Conservation (phyloP, 2,113 vertebrate species). For the Murina feae region DNA sequence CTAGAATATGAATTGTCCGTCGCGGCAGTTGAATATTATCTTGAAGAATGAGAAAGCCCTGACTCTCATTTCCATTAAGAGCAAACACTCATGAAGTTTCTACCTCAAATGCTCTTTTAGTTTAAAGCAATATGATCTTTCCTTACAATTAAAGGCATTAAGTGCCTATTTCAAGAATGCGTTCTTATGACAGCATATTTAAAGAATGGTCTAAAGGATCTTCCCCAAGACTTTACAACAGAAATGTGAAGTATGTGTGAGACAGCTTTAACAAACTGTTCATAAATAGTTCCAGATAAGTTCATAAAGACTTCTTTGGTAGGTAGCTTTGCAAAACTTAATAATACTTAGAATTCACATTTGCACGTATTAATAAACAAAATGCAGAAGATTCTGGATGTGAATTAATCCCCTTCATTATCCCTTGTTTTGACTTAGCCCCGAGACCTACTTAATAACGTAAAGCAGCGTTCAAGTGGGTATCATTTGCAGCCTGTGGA, state of each 20-base stretch:
- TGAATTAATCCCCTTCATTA: background rate
- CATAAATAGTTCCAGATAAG: background rate
- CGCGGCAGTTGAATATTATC: background rate
- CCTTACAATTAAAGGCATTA: background rate
- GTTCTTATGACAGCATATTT: background rate
- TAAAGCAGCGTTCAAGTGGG: background rate
- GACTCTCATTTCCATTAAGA: background rate
- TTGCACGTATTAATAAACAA: background rate
- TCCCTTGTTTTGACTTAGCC: background rate
- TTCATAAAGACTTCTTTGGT: background rate
- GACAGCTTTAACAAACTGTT: background rate
- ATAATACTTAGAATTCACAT: background rate
- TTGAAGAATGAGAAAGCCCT: background rate
- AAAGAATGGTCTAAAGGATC: background rate
- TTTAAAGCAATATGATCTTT: background rate
- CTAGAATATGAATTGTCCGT: background rate
- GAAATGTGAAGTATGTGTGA: conserved; percentile 30
- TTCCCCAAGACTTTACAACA: background rate
- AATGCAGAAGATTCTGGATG: background rate
- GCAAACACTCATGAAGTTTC: background rate
- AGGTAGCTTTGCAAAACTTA: background rate
- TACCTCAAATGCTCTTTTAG: background rate
- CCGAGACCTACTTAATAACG: background rate
- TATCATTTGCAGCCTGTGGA: background rate
- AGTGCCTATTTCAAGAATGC: background rate